Evolutionary conservation across 2,113 vertebrate genomes (phyloP), one percentile per base, ranked within the genome.

Genomic region (Oriolus oriolus): DNA sequence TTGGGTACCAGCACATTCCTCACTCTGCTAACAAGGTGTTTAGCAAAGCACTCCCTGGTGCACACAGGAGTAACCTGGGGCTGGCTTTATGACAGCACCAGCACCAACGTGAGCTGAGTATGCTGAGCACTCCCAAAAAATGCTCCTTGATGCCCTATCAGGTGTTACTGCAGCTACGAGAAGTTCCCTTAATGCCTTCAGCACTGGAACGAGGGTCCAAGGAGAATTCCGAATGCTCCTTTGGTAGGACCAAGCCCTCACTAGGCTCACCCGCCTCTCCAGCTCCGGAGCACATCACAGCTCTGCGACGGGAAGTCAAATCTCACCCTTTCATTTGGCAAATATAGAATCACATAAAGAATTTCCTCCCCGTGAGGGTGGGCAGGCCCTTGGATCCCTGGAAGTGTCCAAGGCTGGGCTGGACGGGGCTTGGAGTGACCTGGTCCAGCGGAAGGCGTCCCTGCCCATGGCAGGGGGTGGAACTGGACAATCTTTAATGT

Each of bases 21-120:
- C 10, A 5, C 21, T 71, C 47, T n/a, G 47, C 27, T 33, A 4
- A 7, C 0, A 0, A 41, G 47, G 37, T 10, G 1, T 5, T 54
- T 0, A 14, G 63, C 59, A 30, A 31, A 66, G 61, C 7, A 0
- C 18, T 13, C 18, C 24, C 73, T 27, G 54, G 4, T 18, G 13
- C 73, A 12, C 39, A 9, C 63, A 45, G 64, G 33, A 60, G 45
- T 16, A n/a, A n/a, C 74, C 3, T 23, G 11, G 44, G 61, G 31
- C 61, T 54, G 49, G 57, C 39, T 73, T 73, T 71, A 7, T 6
- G 39, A 15, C 39, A 53, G 76, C 16, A 24, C 18, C 45, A 12
- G 35, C 52, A n/a, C 42, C 75, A n/a, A 16, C 1, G 1, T 0
- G 37, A 61, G 33, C 2, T 1, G 31, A 23, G 28, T 0, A 4